Base-by-base conservation (phyloP, 2,797 vertebrate genomes). In the Gastrophryne carolinensis region DNA sequence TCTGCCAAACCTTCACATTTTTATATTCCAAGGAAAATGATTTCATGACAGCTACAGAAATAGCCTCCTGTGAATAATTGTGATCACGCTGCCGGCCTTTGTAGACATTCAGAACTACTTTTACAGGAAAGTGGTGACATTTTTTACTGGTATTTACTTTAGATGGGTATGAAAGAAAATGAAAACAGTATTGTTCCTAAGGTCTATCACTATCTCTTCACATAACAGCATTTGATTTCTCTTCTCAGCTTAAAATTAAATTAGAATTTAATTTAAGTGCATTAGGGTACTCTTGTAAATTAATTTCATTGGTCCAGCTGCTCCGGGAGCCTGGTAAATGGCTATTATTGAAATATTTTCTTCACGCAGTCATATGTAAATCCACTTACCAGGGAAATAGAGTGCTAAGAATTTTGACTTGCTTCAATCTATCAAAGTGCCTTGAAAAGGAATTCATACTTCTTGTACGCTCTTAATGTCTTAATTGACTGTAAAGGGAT, bases 261-360 rank as follows among this genome's bases (percentile, higher is more conserved):
- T 64, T 54, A 63, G 47, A 73, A 54, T 63, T 54, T 50, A 11
- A 73, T 73, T 27, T 44, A 64, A 63, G 24, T 53, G 23, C 49
- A 73, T 73, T 73, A 73, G 32, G 34, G n/a, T 54, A 23, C 60
- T 64, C 27, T 53, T 29, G 34, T 72, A 53, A 56, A 73, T 73
- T 9, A 63, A 41, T 73, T 73, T 62, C n/a, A 4, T 63, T 64
- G 71, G 64, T 64, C 54, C 29, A 10, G 19, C n/a, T 73, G 58
- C 35, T 24, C 29, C 27, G 30, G 35, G 49, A 64, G 3, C 21
- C 2, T 26, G n/a, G 13, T 49, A 24, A 30, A 73, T 53, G 50
- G 23, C 49, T 41, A 37, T 41, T 37, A 50, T 39, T 37, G 15
- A 34, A 35, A 63, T 49, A 17, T 50, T 62, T 35, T 27, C 57